These are phyloP conservation scores for Oscheius sp. DNA, from an alignment of 2,888 invertebrate species.

Conservation along the genomic window DNA sequence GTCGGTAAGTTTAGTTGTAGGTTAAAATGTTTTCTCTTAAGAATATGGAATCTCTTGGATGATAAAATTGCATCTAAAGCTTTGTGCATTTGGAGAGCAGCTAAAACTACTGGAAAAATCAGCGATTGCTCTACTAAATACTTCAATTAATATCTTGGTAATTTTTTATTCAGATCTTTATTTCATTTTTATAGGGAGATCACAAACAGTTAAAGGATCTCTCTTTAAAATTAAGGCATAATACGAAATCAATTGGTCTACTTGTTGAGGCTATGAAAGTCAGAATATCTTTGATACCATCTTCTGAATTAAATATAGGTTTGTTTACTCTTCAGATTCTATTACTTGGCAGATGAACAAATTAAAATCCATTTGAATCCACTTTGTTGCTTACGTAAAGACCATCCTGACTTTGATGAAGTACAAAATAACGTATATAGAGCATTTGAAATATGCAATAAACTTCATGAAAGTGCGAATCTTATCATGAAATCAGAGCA, in stretches of 20 bases:
- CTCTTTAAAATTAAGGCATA: background rate
- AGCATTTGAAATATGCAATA: too few relatives aligned
- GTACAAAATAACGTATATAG: background rate
- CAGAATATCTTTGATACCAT: constrained; percentile 4
- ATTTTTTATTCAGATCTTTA: background rate
- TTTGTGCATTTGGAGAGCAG: background rate
- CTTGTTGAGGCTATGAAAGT: constrained; percentile 1
- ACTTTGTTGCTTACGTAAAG: constrained; percentile 35
- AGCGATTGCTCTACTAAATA: background rate
- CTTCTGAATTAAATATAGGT: background rate
- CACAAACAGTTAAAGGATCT: constrained; percentile 21
- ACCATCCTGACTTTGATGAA: constrained; percentile 32
- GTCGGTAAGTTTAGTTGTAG: constrained; percentile 34
- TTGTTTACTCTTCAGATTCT: background rate
- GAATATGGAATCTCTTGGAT: constrained; percentile 52
- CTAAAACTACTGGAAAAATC: background rate
- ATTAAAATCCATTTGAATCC: constrained; percentile 30
- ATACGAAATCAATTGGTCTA: background rate
- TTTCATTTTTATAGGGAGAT: constrained; percentile 14
- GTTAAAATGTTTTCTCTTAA: constrained; percentile 13
- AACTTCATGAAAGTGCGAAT: too few relatives aligned
- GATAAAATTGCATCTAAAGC: constrained; percentile 20
- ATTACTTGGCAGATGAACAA: background rate
- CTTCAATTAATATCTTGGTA: constrained; percentile 2
- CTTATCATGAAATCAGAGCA: too few relatives aligned